Evolutionary conservation across 2,113 vertebrate genomes (phyloP).

Genomic region (Catagonus wagneri): DNA sequence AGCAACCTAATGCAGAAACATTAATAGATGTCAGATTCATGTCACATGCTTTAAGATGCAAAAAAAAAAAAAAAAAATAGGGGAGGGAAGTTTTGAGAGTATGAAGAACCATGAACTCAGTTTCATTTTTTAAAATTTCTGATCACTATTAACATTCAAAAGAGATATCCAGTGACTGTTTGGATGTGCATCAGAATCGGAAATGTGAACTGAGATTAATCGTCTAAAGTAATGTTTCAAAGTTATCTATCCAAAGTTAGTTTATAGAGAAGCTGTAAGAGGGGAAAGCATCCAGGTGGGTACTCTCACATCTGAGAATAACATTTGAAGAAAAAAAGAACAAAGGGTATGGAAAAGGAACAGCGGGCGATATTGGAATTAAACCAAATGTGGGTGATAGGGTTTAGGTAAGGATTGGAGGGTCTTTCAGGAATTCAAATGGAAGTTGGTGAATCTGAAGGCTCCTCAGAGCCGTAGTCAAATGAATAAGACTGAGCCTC

Average conservation of each 20-base stretch:
- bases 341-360: neutral
- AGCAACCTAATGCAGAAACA: neutral
- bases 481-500: neutral
- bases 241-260: neutral
- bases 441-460: neutral
- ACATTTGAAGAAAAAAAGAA: neutral
- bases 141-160: neutral
- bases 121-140: neutral
- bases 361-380: neutral
- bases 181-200: neutral
- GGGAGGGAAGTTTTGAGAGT: too few relatives aligned
- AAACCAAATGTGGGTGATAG: neutral
- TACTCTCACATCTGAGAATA: neutral
- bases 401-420: accelerated
- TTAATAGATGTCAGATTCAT: neutral
- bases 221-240: neutral
- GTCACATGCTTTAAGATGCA: neutral
- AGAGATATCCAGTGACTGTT: neutral
- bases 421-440: neutral
- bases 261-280: neutral
- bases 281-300: neutral
- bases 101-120: neutral
- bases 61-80: neutral
- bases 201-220: neutral
- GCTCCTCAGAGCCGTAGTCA: neutral